Conservation (phyloP, 2,888 invertebrate species). For the Strigamia transsilvanica region DNA sequence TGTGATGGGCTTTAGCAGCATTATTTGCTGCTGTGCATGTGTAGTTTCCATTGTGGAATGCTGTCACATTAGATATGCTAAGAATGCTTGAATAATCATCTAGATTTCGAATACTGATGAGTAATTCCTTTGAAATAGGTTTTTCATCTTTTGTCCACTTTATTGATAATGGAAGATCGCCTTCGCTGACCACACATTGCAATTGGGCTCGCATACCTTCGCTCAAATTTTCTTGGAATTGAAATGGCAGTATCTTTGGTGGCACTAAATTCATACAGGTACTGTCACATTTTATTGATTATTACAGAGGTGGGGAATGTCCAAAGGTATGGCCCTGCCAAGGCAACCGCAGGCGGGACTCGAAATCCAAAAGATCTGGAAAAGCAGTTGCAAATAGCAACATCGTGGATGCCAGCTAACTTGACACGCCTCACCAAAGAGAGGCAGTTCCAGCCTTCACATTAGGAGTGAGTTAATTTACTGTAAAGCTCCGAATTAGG, state of each 20-base stretch:
- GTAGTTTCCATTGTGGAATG: constrained; percentile 16
- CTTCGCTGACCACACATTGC: constrained; percentile 15
- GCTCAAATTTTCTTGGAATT: constrained; percentile 20
- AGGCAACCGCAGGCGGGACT: no score
- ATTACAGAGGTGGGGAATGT: no score
- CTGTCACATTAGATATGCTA: not conserved
- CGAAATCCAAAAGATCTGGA: no score
- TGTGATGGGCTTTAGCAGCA: not conserved
- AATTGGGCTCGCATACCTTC: constrained; percentile 14
- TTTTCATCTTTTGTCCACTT: not conserved
- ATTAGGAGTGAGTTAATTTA: no score
- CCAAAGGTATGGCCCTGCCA: no score
- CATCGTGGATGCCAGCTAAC: no score
- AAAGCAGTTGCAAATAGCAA: no score
- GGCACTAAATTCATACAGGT: not conserved
- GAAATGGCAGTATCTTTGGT: constrained; percentile 19
- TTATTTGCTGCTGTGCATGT: not conserved
- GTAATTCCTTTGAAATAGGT: not conserved
- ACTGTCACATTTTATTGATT: no score
- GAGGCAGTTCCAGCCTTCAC: no score
- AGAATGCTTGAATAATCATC: constrained; percentile 24
- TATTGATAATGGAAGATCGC: not conserved
- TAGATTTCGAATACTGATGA: not conserved
- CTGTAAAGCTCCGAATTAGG: no score
- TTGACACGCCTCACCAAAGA: no score